Evolutionary conservation across 2,113 vertebrate species (phyloP).

Genomic region (Tetrao urogallus): DNA sequence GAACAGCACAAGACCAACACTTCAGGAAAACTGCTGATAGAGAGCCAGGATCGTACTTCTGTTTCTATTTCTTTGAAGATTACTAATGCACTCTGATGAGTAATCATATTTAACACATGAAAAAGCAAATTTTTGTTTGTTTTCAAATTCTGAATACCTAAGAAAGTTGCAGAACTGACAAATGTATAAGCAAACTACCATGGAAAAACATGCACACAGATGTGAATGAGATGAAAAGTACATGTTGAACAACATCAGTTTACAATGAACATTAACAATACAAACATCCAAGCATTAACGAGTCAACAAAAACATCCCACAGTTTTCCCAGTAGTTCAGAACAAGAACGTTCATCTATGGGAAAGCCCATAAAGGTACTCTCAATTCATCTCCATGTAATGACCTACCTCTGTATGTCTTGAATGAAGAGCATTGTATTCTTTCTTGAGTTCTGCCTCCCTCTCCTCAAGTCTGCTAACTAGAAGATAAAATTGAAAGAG

Average conservation of each 20-base stretch:
- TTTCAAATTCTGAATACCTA: not conserved
- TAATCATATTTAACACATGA: not conserved
- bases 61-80: not conserved
- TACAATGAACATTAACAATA: not conserved
- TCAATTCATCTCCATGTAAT: not conserved
- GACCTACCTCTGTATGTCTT: conserved; percentile 94
- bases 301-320: not conserved
- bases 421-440: conserved; percentile 95
- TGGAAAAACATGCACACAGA: not conserved
- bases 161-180: not conserved
- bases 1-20: not conserved
- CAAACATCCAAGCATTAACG: not conserved
- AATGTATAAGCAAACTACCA: not conserved
- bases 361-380: not conserved
- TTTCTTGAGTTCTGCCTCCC: conserved; percentile 95
- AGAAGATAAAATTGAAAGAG: conserved; percentile 58
- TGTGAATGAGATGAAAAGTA: not conserved
- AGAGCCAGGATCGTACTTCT: not conserved
- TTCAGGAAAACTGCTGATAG: not conserved
- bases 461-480: conserved; percentile 96
- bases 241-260: not conserved
- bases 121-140: not conserved
- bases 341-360: too few species aligned
- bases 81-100: not conserved
- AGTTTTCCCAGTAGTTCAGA: not conserved